Evolutionary conservation across 1,140 invertebrate genomes (phyloP).

Genomic region (Rhopalosiphum maidis): DNA sequence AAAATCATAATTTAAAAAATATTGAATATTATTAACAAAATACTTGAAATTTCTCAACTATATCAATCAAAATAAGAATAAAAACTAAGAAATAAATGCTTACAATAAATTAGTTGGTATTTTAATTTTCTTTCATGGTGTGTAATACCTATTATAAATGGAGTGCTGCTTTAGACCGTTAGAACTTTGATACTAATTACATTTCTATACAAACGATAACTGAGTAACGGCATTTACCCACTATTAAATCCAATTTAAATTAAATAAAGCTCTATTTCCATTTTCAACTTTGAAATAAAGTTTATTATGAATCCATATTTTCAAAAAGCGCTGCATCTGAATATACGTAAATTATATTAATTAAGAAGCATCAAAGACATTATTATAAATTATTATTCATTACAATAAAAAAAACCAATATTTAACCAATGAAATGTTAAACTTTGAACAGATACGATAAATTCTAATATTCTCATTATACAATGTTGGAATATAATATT

Average conservation of each 20-base stretch:
- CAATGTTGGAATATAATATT: not conserved
- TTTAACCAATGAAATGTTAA: not conserved
- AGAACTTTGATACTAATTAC: constrained; percentile 5
- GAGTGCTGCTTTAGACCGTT: not conserved
- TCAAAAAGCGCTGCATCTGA: not conserved
- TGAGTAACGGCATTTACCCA: not conserved
- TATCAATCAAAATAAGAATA: not conserved
- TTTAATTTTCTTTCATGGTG: not conserved
- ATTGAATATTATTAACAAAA: not conserved
- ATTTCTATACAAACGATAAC: not conserved
- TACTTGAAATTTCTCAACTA: not conserved
- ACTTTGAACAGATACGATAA: not conserved
- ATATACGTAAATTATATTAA: not conserved
- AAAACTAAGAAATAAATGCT: not conserved
- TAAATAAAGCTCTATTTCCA: not conserved
- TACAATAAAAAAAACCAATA: not conserved
- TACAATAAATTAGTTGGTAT: not conserved
- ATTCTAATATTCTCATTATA: not conserved
- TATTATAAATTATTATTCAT: no score
- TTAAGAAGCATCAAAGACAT: not conserved
- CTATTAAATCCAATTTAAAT: constrained; percentile 6
- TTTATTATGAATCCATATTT: not conserved
- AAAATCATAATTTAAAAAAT: not conserved
- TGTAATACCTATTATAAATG: not conserved
- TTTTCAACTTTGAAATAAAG: not conserved